These are phyloP conservation scores for Neotoxoptera formosana DNA, from an alignment of 1,140 invertebrate species.

Conservation along the genomic window DNA sequence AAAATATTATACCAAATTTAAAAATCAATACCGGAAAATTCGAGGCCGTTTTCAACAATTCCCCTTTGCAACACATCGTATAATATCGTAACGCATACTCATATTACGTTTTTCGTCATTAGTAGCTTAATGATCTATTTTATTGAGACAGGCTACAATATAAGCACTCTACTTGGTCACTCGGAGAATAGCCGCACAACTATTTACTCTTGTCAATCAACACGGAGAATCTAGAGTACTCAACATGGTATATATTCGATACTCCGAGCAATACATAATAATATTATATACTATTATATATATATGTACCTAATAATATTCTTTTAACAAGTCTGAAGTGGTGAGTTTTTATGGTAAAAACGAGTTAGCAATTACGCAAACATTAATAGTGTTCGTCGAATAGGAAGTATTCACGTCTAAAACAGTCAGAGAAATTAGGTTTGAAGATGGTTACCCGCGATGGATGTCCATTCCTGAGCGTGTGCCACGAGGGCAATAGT, in stretches of 20 bases:
- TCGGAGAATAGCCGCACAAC: not conserved
- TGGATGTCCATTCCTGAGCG: conserved; percentile 27
- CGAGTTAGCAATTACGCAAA: not conserved
- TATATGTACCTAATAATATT: not conserved
- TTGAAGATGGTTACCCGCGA: not conserved
- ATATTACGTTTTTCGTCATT: not conserved
- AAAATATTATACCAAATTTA: not conserved
- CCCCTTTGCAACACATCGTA: too few relatives aligned
- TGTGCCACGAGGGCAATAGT: not conserved
- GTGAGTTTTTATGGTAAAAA: not conserved
- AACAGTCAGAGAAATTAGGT: conserved; percentile 2
- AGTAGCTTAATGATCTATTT: not conserved
- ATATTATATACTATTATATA: not conserved
- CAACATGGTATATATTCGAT: not conserved
- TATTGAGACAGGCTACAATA: not conserved
- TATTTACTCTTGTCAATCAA: not conserved
- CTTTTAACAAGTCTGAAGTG: not conserved
- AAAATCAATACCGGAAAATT: not conserved
- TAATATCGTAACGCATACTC: not conserved
- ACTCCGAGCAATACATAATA: not conserved
- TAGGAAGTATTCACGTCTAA: not conserved
- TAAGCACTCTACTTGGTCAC: not conserved
- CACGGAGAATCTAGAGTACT: not conserved
- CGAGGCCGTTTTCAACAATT: fast-evolving
- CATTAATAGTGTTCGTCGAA: not conserved